Conservation (phyloP, 2,113 vertebrate genomes). For the Enhydra lutris region DNA sequence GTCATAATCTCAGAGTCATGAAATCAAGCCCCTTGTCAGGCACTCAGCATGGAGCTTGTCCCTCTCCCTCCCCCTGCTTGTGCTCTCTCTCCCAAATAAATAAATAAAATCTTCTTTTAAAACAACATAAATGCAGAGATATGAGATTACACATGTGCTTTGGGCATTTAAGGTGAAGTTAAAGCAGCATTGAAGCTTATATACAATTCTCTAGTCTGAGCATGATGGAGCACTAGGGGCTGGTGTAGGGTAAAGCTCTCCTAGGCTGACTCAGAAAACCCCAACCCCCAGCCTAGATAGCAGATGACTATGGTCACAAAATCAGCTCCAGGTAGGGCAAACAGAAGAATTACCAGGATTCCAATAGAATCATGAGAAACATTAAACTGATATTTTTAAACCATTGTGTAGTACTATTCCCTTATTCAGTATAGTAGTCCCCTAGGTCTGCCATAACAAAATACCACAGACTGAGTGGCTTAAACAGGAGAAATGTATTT, state of each 20-base stretch:
- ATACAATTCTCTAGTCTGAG: not conserved
- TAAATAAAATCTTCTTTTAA: too few relatives aligned
- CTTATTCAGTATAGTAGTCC: not conserved
- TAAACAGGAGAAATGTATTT: not conserved
- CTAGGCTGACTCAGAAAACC: not conserved
- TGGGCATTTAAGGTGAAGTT: not conserved
- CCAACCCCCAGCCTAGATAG: not conserved
- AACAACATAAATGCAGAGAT: not conserved
- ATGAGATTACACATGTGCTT: not conserved
- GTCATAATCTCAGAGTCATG: not conserved
- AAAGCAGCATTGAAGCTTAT: accelerated
- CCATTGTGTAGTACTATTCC: not conserved
- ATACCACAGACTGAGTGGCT: not conserved
- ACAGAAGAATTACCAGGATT: not conserved
- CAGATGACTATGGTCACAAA: not conserved
- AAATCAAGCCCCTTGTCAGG: not conserved
- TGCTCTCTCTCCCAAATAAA: not conserved
- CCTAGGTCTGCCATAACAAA: not conserved
- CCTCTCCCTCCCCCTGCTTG: not conserved
- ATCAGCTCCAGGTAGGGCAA: not conserved
- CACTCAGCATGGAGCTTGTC: not conserved
- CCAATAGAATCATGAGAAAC: not conserved
- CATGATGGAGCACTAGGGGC: too few relatives aligned
- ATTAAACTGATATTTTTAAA: not conserved
- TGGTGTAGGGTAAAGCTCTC: accelerated